A percentile compares a stretch with the other conserved stretches of the same genome.
Conservation (phyloP, 2,797 vertebrate genomes). For the Pipistrellus kuhlii region DNA sequence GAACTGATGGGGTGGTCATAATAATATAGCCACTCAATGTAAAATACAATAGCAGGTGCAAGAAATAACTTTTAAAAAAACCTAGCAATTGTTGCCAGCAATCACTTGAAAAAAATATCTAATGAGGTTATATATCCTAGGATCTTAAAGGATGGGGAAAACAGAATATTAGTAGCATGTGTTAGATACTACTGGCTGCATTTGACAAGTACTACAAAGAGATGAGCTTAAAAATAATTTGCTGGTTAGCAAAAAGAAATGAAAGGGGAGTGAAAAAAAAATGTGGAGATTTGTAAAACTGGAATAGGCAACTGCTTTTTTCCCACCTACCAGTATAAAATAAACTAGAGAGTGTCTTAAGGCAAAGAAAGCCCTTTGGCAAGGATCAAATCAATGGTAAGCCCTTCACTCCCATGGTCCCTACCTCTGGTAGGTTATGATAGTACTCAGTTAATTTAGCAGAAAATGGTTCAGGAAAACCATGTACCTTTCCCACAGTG, state of each 20-base stretch:
- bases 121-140: neutral
- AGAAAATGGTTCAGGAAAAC: neutral
- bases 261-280: neutral
- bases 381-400: neutral
- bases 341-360: neutral
- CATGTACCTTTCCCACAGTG: neutral
- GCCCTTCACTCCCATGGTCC: neutral
- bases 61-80: neutral
- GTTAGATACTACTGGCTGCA: neutral
- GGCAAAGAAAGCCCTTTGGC: neutral
- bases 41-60: neutral
- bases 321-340: neutral
- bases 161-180: neutral
- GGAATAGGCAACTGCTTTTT: neutral
- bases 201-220: neutral
- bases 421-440: neutral
- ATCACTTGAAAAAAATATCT: neutral
- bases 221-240: neutral
- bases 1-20: too few species aligned
- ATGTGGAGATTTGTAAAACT: neutral
- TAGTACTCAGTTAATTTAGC: neutral
- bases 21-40: too few species aligned
- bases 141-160: neutral
- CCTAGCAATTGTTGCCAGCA: neutral
- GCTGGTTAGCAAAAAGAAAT: neutral